Evolutionary conservation across 2,888 invertebrate genomes (phyloP), one percentile per base, ranked within the genome.

Genomic region (Drosophila nr. perissopoda): DNA sequence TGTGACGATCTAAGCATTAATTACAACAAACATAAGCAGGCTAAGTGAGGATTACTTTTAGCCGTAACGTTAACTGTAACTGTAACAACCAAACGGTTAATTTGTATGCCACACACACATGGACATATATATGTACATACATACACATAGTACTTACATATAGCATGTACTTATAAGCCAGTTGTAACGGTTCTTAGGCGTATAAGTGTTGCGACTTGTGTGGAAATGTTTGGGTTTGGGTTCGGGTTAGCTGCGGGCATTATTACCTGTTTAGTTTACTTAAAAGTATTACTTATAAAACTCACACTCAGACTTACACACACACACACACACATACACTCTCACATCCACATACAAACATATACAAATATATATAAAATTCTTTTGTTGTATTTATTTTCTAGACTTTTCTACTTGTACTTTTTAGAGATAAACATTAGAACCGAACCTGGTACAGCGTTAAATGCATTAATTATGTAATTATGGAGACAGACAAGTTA

Each of bases 201-300:
- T 83, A 74, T 88, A 85, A 84, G 88, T 84, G 84, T 88, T 84
- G 88, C 86, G 66, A 78, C 71, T 82, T 85, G 66, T 65, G 65
- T 66, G 65, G 58, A 61, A 45, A 45, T 62, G 65, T 66, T 64
- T 67, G 66, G 66, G 68, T 34, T 27, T 49, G 21, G 45, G 45
- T 60, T 69, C 74, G 53, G 74, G 61, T 67, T 73, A 76, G 40
- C 48, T 58, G 58, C 65, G 27, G 54, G 54, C 65, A 61, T 53
- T 65, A 64, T 54, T 74, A 53, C 59, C 59, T 78, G 65, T 69
- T 62, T 71, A 70, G 45, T 64, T 73, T 36, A 75, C 29, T 64
- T 70, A 51, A 59, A 57, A 51, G 36, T 42, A 38, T 60, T 60
- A 59, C 42, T 49, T 56, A 66, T 56, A 25, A 31, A 71, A 25